Base-by-base conservation (phyloP, 2,113 vertebrate genomes). In the Gadus macrocephalus region DNA sequence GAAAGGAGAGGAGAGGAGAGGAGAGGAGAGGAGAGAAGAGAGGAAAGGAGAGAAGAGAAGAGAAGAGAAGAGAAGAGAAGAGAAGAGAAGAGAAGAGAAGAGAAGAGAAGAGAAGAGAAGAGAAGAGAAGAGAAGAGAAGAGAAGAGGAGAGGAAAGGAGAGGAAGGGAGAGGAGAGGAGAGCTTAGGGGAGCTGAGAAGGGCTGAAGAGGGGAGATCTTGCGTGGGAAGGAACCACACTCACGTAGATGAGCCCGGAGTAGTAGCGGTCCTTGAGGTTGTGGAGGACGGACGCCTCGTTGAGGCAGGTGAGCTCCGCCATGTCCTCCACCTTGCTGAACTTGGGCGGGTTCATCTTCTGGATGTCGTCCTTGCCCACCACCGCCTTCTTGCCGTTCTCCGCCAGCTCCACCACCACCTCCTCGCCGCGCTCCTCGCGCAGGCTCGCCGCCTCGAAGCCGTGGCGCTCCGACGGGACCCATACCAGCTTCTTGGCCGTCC, bases 291-390 rank as follows among this genome's bases (percentile, higher is more conserved):
- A 98, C 0, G 96, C 96, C 87, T 98, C 95, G 11, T 98, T 98
- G 80, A 98, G 92, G 81, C 96, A 98, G 19, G 96, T 98, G 79
- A 98, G 85, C 76, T 98, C 96, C 0, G 96, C 96, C 96, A 98
- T 98, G 81, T 98, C 96, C 82, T 98, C 96, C 87, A 97, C 96
- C 85, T 98, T 98, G 62, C 95, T 96, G 81, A 98, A 98, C 90
- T 98, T 98, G 16, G 96, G 96, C 19, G 96, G 96, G 89, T 98
- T 98, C 96, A 98, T 98, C 91, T 98, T 98, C 91, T 98, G 96
- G 85, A 98, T 93, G 75, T 98, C 96, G 49, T 98, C 96, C 86
- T 98, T 98, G 89, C 93, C 96, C 87, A 98, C 94, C 70, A 94
- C 87, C 0, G 94, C 95, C 80, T 96, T 97, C 91, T 97, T 97